Conservation (phyloP, 2,797 vertebrate species). For the Platalea minor region DNA sequence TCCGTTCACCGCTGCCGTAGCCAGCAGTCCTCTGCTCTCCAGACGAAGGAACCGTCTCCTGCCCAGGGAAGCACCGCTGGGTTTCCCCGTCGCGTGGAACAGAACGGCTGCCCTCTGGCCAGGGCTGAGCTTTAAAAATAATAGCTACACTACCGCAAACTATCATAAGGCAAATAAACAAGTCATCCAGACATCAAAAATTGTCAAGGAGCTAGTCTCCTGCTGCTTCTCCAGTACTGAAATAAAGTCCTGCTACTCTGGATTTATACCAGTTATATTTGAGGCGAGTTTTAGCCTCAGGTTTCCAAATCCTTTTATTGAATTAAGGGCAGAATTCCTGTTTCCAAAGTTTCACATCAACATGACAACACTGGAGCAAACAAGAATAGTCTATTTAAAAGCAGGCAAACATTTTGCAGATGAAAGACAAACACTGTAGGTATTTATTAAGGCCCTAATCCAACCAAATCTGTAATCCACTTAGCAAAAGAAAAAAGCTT, state of each 20-base stretch:
- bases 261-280: constrained; percentile 38
- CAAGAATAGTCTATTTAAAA: constrained; percentile 54
- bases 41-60: neutral
- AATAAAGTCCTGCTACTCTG: constrained; percentile 40
- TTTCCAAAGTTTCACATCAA: constrained; percentile 54
- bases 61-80: neutral
- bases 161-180: constrained; percentile 47
- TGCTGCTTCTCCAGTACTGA: constrained; percentile 41
- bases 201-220: constrained; percentile 37
- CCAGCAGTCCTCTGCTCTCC: neutral
- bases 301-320: constrained; percentile 56
- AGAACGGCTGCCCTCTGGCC: constrained; percentile 1
- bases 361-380: constrained; percentile 56
- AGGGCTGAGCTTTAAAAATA: constrained; percentile 40
- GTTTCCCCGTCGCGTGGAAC: neutral
- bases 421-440: constrained; percentile 50
- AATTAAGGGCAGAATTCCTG: constrained; percentile 45
- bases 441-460: constrained; percentile 60
- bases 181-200: constrained; percentile 38
- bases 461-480: constrained; percentile 44
- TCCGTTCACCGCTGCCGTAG: neutral
- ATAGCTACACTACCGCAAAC: constrained; percentile 42
- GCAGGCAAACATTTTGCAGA: constrained; percentile 36
- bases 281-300: neutral
- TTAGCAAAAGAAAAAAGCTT: constrained; percentile 39